These are phyloP conservation scores for Mirza zaza DNA, from an alignment of 2,113 vertebrate species.

Conservation along the genomic window DNA sequence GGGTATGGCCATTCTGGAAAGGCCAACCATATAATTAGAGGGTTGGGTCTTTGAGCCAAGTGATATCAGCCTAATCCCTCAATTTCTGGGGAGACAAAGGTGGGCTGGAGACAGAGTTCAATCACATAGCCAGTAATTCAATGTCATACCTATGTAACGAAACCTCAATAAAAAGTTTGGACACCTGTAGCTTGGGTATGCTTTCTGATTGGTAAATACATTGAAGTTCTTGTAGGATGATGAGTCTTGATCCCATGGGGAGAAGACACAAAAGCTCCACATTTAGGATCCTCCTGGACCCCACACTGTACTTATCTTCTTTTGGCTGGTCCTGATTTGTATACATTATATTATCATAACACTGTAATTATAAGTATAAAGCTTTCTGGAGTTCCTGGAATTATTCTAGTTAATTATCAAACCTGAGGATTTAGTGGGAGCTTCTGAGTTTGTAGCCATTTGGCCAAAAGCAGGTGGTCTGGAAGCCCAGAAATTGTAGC, in stretches of 20 bases:
- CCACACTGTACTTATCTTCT: neutral
- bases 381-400: neutral
- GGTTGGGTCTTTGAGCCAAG: neutral
- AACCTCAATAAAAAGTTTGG: neutral
- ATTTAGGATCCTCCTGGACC: neutral
- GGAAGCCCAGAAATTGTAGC: neutral
- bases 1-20: neutral
- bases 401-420: neutral
- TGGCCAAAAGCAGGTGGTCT: neutral
- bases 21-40: neutral
- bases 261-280: neutral
- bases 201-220: neutral
- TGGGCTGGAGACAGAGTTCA: neutral
- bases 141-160: neutral
- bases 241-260: no score
- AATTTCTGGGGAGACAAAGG: neutral
- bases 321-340: neutral
- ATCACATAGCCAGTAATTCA: neutral
- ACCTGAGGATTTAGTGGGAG: neutral
- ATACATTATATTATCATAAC: neutral
- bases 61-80: neutral
- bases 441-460: rapidly evolving
- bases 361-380: neutral
- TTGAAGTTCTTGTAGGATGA: neutral
- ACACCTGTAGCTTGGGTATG: neutral